Conservation (phyloP, 2,797 vertebrate genomes). For the Anabas testudineus region DNA sequence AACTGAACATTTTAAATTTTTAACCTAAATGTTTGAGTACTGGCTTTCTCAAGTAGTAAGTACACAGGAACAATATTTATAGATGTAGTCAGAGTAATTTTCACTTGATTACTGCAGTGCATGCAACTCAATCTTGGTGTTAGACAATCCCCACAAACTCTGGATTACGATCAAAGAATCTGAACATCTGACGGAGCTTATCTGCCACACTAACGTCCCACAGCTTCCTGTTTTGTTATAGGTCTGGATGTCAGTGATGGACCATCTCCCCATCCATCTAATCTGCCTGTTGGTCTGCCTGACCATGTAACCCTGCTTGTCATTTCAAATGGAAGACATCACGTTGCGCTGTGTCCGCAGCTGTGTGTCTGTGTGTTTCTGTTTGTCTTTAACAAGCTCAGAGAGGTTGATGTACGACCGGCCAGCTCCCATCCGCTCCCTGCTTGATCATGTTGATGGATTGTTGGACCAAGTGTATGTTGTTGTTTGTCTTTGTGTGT, state of each 20-base stretch:
- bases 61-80: no score
- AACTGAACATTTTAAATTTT: neutral
- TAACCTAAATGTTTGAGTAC: no score
- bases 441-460: slow-evolving; percentile 77
- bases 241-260: slow-evolving; percentile 5
- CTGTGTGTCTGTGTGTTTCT: slow-evolving; percentile 30
- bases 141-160: neutral
- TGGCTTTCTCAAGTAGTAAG: no score
- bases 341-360: slow-evolving; percentile 8
- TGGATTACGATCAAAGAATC: neutral
- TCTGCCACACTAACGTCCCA: no score
- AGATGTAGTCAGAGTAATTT: neutral
- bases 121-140: no score
- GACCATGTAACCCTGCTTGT: slow-evolving; percentile 31
- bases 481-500: slow-evolving; percentile 27
- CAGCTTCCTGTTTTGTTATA: neutral
- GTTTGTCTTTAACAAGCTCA: slow-evolving; percentile 72
- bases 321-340: slow-evolving; percentile 51
- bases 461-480: slow-evolving; percentile 48
- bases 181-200: neutral
- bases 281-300: slow-evolving; percentile 14
- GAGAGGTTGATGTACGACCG: slow-evolving; percentile 75
- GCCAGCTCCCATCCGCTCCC: slow-evolving; percentile 65
- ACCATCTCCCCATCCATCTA: slow-evolving; percentile 15
- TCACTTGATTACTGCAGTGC: no score